Conservation (phyloP, 2,888 invertebrate species). For the Orchesellides sinensis region DNA sequence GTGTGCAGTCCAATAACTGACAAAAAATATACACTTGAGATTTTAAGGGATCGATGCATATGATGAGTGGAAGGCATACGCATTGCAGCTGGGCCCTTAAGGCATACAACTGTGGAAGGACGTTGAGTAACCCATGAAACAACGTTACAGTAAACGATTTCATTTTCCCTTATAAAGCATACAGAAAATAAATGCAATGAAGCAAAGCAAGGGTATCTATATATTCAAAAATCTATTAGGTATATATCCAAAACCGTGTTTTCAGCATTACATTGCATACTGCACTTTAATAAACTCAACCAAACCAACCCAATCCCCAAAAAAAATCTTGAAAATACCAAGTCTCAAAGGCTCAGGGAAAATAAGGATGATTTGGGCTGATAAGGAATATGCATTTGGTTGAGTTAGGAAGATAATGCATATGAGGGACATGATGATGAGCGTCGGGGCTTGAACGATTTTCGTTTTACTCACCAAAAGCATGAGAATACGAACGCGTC, state of each 20-base stretch:
- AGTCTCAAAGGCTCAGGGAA: background rate
- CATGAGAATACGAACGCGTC: no score
- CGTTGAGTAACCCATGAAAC: background rate
- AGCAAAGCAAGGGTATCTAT: background rate
- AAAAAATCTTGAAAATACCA: background rate
- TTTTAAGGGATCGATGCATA: background rate
- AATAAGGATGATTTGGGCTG: background rate
- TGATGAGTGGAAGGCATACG: background rate
- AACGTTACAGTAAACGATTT: background rate
- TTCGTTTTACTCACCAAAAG: no score
- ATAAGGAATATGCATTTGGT: background rate
- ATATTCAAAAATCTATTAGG: background rate
- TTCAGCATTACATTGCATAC: background rate
- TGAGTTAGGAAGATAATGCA: background rate
- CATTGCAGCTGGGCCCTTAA: constrained; percentile 24
- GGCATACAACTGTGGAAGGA: background rate
- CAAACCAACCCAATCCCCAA: background rate
- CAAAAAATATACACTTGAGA: constrained; percentile 2
- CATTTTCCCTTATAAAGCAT: background rate
- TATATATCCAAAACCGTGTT: background rate
- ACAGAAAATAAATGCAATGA: background rate
- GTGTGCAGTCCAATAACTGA: no score
- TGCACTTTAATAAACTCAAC: constrained; percentile 15
- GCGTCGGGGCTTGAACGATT: background rate
- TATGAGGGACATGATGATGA: background rate